These are phyloP conservation scores for Galerucella pusilla DNA, from an alignment of 2,888 invertebrate genomes.

Conservation along the genomic window DNA sequence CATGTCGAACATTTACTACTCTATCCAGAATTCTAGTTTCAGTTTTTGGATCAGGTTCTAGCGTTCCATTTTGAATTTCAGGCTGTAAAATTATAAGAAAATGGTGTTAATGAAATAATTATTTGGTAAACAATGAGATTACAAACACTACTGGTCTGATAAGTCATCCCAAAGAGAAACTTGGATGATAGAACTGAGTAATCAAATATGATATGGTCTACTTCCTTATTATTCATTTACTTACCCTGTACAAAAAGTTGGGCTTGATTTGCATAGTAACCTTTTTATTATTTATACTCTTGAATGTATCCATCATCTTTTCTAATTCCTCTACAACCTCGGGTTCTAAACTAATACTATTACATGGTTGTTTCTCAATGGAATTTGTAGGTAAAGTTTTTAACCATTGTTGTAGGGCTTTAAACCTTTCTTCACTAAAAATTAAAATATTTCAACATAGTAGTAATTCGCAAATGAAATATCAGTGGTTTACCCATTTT, in stretches of 20 bases:
- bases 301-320: conserved; percentile 63
- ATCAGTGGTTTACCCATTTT: conserved; percentile 45
- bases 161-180: too few species aligned
- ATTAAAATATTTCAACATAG: conserved; percentile 3
- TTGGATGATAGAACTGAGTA: too few species aligned
- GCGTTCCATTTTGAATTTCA: conserved; percentile 64
- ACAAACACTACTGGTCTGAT: too few species aligned
- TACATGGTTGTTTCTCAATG: conserved; percentile 75
- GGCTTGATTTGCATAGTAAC: conserved; percentile 84
- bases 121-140: too few species aligned
- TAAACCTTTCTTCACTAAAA: conserved; percentile 67
- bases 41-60: conserved; percentile 76
- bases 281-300: conserved; percentile 62
- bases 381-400: conserved; percentile 75
- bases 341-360: conserved; percentile 77
- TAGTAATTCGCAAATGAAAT: not conserved
- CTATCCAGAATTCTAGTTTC: conserved; percentile 83
- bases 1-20: conserved; percentile 80
- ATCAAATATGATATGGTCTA: too few species aligned
- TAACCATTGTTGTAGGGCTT: conserved; percentile 73
- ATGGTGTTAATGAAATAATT: too few species aligned
- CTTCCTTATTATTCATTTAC: conserved; percentile 53
- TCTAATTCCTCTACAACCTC: conserved; percentile 71
- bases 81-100: conserved; percentile 58
- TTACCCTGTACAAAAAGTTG: conserved; percentile 78